Conservation (phyloP, 2,888 invertebrate genomes). For the Sminthurides aquaticus region DNA sequence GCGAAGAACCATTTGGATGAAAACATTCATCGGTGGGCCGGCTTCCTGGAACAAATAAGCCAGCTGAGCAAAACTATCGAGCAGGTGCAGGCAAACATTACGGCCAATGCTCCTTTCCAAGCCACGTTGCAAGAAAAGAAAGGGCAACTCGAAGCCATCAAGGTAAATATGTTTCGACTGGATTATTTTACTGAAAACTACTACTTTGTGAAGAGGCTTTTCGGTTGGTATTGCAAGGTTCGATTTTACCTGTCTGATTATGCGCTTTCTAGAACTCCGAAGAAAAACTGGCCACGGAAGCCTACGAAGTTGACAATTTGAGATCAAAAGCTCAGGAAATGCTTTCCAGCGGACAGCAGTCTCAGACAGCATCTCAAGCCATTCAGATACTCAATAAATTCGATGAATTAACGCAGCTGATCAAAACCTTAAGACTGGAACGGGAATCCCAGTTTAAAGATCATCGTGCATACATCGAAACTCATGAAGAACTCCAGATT, state of each 20-base stretch:
- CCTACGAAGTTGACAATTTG: conserved; percentile 77
- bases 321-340: conserved; percentile 79
- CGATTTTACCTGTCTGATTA: background rate
- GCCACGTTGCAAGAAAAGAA: conserved; percentile 78
- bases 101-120: conserved; percentile 67
- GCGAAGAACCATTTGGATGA: conserved; percentile 80
- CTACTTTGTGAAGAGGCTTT: too few relatives aligned
- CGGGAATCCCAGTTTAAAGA: conserved; percentile 80
- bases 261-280: conserved; percentile 58
- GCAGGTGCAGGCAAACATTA: conserved; percentile 65
- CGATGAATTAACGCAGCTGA: conserved; percentile 66
- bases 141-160: conserved; percentile 71
- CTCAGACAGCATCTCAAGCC: conserved; percentile 72
- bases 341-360: conserved; percentile 75
- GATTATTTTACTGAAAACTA: too few relatives aligned
- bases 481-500: conserved; percentile 77
- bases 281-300: conserved; percentile 81
- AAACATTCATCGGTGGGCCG: conserved; percentile 84
- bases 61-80: conserved; percentile 72
- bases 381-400: conserved; percentile 77
- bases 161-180: too few relatives aligned
- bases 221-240: too few relatives aligned
- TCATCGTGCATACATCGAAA: conserved; percentile 81
- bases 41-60: conserved; percentile 79
- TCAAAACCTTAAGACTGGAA: conserved; percentile 67